A percentile compares a stretch with the other conserved stretches of the same genome.
Evolutionary conservation across 2,797 vertebrate species (phyloP).

Genomic region (Pygocentrus nattereri): DNA sequence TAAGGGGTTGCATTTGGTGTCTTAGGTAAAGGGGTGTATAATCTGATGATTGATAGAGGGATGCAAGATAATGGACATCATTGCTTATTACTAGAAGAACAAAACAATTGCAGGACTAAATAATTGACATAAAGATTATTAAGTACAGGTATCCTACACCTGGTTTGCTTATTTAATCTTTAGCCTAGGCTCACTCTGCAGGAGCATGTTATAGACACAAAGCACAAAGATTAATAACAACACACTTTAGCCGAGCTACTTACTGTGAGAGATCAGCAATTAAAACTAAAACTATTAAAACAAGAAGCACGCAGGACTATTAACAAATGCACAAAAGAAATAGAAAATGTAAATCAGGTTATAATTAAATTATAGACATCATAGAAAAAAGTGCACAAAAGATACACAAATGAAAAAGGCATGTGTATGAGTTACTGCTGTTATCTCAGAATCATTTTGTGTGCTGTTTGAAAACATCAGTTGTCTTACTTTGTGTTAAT

Average conservation of each 20-base stretch:
- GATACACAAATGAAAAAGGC: background rate
- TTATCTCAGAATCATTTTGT: background rate
- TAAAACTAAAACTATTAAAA: no score
- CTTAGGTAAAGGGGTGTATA: background rate
- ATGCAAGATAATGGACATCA: background rate
- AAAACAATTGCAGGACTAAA: background rate
- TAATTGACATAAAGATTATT: background rate
- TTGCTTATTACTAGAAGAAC: background rate
- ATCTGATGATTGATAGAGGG: background rate
- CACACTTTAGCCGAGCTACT: no score
- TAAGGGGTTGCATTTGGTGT: conserved; percentile 6
- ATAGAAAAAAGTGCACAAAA: background rate
- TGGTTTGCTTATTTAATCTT: background rate
- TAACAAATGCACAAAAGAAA: background rate
- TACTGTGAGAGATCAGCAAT: background rate
- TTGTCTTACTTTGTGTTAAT: background rate
- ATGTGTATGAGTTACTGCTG: background rate
- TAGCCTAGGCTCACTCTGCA: background rate
- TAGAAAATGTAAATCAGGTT: background rate
- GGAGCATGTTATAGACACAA: background rate
- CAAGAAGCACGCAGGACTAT: background rate
- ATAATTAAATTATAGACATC: background rate
- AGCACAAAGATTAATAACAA: background rate
- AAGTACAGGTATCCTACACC: background rate
- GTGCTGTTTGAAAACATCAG: background rate